Evolutionary conservation across 2,797 vertebrate genomes (phyloP), one percentile per base, ranked within the genome.

Genomic region (Sylvia borin): DNA sequence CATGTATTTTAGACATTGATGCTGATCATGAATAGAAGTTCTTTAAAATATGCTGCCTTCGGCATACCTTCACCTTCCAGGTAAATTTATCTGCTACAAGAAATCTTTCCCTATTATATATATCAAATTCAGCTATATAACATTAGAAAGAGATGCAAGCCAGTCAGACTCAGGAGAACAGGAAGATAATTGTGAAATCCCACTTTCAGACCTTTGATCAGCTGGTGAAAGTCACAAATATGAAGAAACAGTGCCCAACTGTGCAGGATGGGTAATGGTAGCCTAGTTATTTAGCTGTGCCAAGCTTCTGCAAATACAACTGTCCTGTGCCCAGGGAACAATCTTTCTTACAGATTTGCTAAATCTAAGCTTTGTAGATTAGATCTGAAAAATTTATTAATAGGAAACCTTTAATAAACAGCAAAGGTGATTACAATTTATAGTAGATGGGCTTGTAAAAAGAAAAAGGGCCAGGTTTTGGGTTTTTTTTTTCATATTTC

Each of bases 61-160:
- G 24, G 89, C 85, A 48, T 80, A 67, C 62, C 85, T 95, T 76
- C 61, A 84, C 38, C 21, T 85, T 96, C 65, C 53, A 73, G 24
- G 57, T 91, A 92, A 76, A 96, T 89, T 92, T 74, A 88, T 81
- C 85, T 89, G 60, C 55, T 68, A 55, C 47, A 65, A 85, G 43
- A 93, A 55, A 34, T n/a, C 38, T 86, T 85, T 58, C 27, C 54
- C 36, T 72, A 50, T 65, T 80, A 93, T 47, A 87, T 38, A 70
- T 29, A 87, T 77, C 89, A 74, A 91, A 74, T 62, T 60, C 51
- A 64, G 50, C 60, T 73, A 67, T 9, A 22, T 45, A 89, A 79
- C 21, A 57, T 45, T 21, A 58, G 72, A 90, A 75, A 43, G 73
- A 65, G 20, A 40, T n/a, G 47, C 27, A 71, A 79, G 34, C 15